A percentile compares a stretch with the other conserved stretches of the same genome.
phyloP scores from a whole-genome alignment of 2,888 invertebrate genomes.

The Adelphocoris suturalis region DNA sequence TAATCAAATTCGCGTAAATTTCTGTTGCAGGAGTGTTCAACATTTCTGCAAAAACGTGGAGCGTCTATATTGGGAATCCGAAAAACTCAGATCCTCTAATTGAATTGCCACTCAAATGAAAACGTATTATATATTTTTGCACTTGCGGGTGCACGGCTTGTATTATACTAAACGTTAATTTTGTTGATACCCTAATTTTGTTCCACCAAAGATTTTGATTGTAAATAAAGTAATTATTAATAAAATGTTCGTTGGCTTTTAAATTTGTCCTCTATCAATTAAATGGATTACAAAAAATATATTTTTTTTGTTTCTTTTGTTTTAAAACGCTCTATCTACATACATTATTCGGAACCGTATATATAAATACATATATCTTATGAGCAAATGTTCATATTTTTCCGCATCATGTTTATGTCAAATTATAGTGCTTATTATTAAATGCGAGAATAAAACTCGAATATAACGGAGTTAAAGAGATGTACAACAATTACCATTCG shows the following conservation, averaged over 20 bases:
- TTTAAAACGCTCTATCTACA: too few species aligned
- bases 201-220: not conserved
- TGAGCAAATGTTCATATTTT: too few species aligned
- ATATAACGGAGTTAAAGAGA: too few species aligned
- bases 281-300: too few species aligned
- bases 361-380: too few species aligned
- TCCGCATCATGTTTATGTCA: too few species aligned
- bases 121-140: not conserved
- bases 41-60: conserved; percentile 86
- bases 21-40: conserved; percentile 86
- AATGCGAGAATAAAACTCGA: too few species aligned
- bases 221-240: conserved; percentile 36
- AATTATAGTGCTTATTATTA: too few species aligned
- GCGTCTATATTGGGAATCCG: conserved; percentile 89
- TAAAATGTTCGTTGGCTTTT: too few species aligned
- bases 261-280: not conserved
- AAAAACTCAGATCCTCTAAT: conserved; percentile 85
- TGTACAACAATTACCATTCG: too few species aligned
- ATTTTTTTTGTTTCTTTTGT: too few species aligned
- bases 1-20: not conserved
- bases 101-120: conserved; percentile 82
- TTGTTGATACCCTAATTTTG: not conserved
- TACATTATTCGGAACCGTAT: too few species aligned
- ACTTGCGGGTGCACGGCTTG: not conserved
- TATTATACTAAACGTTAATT: conserved; percentile 70